phyloP scores from a whole-genome alignment of 2,797 vertebrate genomes.

The Leptoclinus maculatus region DNA sequence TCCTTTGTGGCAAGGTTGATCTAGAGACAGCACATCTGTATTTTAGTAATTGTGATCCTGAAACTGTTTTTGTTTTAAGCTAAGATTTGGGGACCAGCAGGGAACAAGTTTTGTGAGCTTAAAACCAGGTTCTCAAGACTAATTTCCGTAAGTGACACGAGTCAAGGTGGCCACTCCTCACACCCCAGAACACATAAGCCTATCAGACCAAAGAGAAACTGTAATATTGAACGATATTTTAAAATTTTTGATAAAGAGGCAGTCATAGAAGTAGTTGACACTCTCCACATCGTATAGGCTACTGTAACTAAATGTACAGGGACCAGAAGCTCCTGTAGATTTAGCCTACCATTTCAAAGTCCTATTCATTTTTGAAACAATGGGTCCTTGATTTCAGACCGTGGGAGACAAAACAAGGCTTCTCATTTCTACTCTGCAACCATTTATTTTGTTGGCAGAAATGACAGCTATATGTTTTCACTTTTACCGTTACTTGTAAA shows the following conservation, averaged over 20 bases:
- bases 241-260: not conserved
- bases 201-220: not conserved
- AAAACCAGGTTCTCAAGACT: not conserved
- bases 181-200: not conserved
- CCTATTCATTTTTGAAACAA: too few relatives aligned
- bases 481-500: too few relatives aligned
- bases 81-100: not conserved
- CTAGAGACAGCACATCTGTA: conserved; percentile 12
- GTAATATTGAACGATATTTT: not conserved
- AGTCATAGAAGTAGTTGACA: not conserved
- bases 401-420: not conserved
- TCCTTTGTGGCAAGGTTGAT: not conserved
- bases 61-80: not conserved
- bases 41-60: not conserved
- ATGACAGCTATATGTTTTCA: not conserved
- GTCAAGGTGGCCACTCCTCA: not conserved
- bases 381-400: not conserved
- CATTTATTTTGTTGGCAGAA: not conserved
- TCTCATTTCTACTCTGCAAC: not conserved
- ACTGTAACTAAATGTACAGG: too few relatives aligned
- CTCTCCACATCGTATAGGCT: too few relatives aligned
- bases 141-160: not conserved
- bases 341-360: too few relatives aligned
- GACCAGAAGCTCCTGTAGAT: too few relatives aligned
- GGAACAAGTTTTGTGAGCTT: not conserved